These are phyloP conservation scores for Masticophis lateralis DNA, from an alignment of 2,797 vertebrate genomes.

Conservation along the genomic window DNA sequence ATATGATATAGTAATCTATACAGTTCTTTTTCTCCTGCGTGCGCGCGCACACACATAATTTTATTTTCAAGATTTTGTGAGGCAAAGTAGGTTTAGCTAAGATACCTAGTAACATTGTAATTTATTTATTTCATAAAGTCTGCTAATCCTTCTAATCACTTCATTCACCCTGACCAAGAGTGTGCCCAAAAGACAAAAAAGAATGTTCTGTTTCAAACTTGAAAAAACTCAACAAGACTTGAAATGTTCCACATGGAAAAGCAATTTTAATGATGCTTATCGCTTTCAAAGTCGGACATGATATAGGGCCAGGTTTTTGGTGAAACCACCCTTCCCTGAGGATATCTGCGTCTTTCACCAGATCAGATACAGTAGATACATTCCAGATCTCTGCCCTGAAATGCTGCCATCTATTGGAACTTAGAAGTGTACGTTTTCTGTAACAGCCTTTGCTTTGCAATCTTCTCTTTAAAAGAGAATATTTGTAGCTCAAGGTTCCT, in stretches of 20 bases:
- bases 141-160: neutral
- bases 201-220: neutral
- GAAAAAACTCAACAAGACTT: neutral
- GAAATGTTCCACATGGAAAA: neutral
- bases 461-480: neutral
- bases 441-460: neutral
- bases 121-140: neutral
- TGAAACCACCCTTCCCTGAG: neutral
- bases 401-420: neutral
- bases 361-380: neutral
- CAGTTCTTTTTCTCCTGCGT: neutral
- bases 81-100: neutral
- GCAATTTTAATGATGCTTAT: neutral
- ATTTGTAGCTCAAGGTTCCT: neutral
- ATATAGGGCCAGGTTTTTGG: neutral
- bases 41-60: neutral
- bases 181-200: neutral
- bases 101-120: neutral
- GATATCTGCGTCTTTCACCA: neutral
- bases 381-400: neutral
- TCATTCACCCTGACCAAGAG: neutral
- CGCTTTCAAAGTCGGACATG: neutral
- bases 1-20: neutral
- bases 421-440: neutral
- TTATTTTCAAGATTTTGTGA: neutral